Conservation (phyloP, 1,140 invertebrate genomes). For the Platorchestia sp. region DNA sequence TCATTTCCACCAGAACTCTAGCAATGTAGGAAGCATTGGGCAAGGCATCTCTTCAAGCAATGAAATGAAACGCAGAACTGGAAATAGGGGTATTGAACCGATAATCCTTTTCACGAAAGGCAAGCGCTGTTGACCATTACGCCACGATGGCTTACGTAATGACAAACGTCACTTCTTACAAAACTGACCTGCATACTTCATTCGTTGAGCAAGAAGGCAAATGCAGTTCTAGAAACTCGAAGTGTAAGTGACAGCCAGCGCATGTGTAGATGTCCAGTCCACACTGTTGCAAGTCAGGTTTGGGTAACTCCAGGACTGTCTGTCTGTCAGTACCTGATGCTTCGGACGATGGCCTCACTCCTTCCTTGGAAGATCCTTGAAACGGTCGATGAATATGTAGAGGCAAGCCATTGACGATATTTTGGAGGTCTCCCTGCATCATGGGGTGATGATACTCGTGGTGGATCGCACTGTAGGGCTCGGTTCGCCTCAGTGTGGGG, state of each 20-base stretch:
- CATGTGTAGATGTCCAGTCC: slow-evolving; percentile 80
- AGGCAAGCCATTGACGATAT: not conserved
- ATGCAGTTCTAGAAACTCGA: slow-evolving; percentile 75
- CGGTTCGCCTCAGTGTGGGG: not conserved
- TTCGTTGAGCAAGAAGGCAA: slow-evolving; percentile 64
- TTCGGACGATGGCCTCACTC: not conserved
- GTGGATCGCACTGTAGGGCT: not conserved
- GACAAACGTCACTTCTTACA: not conserved
- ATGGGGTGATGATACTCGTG: not conserved
- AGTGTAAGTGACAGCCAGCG: slow-evolving; percentile 78
- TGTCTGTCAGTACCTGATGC: not conserved
- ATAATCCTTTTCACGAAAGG: no score
- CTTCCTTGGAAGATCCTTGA: not conserved
- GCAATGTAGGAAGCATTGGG: no score
- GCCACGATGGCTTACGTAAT: not conserved
- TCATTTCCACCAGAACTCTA: no score
- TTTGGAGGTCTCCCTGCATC: not conserved
- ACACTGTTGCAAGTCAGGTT: slow-evolving; percentile 73
- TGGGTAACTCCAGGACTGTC: not conserved
- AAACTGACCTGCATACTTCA: slow-evolving; percentile 31
- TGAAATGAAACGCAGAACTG: no score
- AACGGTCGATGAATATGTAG: not conserved
- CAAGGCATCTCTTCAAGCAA: no score
- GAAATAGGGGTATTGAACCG: no score
- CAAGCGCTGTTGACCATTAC: no score